A percentile compares a stretch with the other conserved stretches of the same genome.
phyloP scores from a whole-genome alignment of 2,888 invertebrate species.

The Octonoba sinensis region DNA sequence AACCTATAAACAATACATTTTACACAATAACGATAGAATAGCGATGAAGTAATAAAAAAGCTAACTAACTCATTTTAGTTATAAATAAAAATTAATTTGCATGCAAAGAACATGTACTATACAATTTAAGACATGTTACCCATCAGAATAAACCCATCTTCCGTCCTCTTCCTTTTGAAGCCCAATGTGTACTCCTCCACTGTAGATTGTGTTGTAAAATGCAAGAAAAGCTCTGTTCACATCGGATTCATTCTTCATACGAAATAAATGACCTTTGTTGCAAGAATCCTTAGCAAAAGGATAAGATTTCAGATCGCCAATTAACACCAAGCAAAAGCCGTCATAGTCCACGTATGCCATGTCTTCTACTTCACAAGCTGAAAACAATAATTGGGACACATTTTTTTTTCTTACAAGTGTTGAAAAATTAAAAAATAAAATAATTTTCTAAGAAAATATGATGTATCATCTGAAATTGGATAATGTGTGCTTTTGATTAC shows the following conservation, averaged over 20 bases:
- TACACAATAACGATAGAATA: no score
- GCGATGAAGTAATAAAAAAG: no score
- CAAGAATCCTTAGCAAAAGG: background rate
- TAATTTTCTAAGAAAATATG: no score
- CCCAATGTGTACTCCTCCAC: conserved; percentile 6
- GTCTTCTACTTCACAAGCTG: background rate
- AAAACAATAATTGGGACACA: background rate
- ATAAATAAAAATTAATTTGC: background rate
- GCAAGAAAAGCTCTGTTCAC: background rate
- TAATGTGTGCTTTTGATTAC: no score
- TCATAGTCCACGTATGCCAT: background rate
- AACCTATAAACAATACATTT: no score
- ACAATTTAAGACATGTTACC: background rate
- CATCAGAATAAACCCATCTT: conserved; percentile 1
- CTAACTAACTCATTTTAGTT: no score
- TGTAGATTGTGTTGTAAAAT: conserved; percentile 8
- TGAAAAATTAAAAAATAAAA: no score
- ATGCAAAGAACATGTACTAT: background rate
- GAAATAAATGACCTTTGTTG: background rate
- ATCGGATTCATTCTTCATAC: background rate
- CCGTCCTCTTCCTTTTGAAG: background rate
- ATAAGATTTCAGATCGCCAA: background rate
- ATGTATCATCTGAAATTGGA: no score
- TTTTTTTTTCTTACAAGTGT: no score
- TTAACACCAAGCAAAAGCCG: background rate